Evolutionary conservation across 2,797 vertebrate species (phyloP).

Genomic region (Pseudocheirus occidentalis): DNA sequence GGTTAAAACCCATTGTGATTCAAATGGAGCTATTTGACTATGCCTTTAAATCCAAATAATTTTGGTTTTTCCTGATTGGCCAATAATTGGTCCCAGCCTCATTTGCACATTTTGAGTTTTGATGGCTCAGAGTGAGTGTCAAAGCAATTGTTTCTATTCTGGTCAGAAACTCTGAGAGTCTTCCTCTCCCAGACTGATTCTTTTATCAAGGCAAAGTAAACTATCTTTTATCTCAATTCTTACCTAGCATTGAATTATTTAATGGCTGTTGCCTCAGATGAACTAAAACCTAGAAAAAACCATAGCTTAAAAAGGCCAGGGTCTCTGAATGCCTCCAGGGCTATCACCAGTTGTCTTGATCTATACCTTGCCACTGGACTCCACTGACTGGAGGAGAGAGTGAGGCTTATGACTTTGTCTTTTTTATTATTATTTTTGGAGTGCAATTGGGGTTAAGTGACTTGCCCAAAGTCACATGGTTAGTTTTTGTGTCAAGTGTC

Average conservation of each 20-base stretch:
- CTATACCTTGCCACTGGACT: too few relatives aligned
- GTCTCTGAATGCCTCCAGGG: not conserved
- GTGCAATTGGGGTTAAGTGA: too few relatives aligned
- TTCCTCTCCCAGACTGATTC: not conserved
- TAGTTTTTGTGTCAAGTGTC: too few relatives aligned
- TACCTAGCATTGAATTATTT: not conserved
- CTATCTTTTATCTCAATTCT: not conserved
- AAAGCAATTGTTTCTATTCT: not conserved
- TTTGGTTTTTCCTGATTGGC: not conserved
- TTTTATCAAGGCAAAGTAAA: not conserved
- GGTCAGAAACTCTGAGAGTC: not conserved
- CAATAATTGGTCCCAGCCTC: not conserved
- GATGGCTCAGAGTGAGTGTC: not conserved
- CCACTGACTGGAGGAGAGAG: too few relatives aligned
- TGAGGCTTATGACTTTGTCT: too few relatives aligned
- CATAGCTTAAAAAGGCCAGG: not conserved
- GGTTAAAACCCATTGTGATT: not conserved
- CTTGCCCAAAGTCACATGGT: too few relatives aligned
- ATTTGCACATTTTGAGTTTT: not conserved
- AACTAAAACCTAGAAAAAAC: not conserved
- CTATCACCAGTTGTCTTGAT: too few relatives aligned
- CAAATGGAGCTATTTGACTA: not conserved
- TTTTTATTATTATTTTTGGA: too few relatives aligned
- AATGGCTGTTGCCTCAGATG: not conserved
- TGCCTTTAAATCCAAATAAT: not conserved